A percentile compares a stretch with the other conserved stretches of the same genome.
These are phyloP conservation scores for Gymnothorax javanicus DNA, from an alignment of 2,797 vertebrate genomes.

Conservation along the genomic window DNA sequence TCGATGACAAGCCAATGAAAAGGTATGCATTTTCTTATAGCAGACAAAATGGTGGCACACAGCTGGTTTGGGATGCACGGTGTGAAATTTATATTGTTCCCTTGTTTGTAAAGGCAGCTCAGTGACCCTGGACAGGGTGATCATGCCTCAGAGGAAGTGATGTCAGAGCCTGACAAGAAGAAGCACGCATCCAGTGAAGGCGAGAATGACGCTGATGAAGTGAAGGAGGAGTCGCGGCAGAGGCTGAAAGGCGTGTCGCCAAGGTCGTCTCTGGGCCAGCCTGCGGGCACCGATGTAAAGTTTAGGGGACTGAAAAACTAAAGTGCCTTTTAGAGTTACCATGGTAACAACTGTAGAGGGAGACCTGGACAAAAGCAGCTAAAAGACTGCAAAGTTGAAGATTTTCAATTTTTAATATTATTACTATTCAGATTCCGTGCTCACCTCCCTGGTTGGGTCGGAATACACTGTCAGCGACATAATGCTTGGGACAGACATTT, in stretches of 20 bases:
- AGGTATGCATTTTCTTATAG: constrained; percentile 65
- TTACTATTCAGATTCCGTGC: neutral
- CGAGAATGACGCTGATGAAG: constrained; percentile 46
- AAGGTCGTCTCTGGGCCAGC: constrained; percentile 44
- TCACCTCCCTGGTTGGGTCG: neutral
- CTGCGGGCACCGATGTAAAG: constrained; percentile 54
- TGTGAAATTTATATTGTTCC: constrained; percentile 43
- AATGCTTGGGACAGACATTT: too few relatives aligned
- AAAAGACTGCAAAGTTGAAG: neutral
- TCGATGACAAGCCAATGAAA: constrained; percentile 68
- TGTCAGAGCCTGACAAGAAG: constrained; percentile 63
- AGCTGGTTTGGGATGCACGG: neutral
- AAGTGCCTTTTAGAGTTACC: neutral
- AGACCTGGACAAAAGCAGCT: neutral
- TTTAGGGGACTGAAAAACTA: neutral
- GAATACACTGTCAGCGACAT: too few relatives aligned
- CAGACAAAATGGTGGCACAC: too few relatives aligned
- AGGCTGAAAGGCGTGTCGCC: neutral
- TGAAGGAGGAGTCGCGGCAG: constrained; percentile 18
- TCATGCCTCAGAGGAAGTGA: constrained; percentile 49
- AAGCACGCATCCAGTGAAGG: constrained; percentile 55
- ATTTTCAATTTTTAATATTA: neutral
- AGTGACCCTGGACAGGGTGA: constrained; percentile 59
- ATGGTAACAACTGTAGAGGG: neutral
- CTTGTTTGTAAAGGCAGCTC: constrained; percentile 66